Base-by-base conservation (phyloP, 2,888 invertebrate genomes). In the Eubasilissa splendida region DNA sequence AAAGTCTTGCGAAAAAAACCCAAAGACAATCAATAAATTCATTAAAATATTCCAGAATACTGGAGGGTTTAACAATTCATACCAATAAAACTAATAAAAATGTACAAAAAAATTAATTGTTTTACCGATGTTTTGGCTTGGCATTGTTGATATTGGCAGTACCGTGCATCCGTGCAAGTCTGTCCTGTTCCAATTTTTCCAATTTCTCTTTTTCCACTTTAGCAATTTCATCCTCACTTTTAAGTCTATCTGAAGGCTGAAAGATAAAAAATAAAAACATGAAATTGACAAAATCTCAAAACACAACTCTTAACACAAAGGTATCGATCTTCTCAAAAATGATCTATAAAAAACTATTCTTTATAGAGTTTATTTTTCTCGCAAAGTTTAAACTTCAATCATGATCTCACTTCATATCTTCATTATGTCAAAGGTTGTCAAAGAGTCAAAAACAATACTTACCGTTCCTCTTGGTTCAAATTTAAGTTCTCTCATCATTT, bases 161-260 rank as follows among this genome's bases (percentile, higher is more conserved):
- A 7, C 94, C 95, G 83, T 91, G 90, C 97, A 98, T 98, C 85
- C 98, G 91, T 80, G 92, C 89, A 66, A 95, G 86, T 80, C 97
- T 91, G 84, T 96, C 96, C 82, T 90, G 92, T 89, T 98, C 97
- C 65, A 97, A 88, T 85, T 93, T 91, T 84, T 96, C 95, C 12
- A 97, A 87, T 83, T 92, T 93, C 83, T 94, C 93, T 85, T 93
- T 94, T 86, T 97, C 96, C 86, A 96, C 95, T 84, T 92, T 93
- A 0, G 94, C 94, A 70, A 96, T 89, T 87, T 97, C 96, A 84
- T 96, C 96, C 84, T 96, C 95, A 11, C 94, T 95, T 87, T 96
- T 95, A 22, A 97, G 87, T 84, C 95, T 94, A 86, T 97, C 96
- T 31, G 95, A 93, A 11, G 94, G 95, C 92, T 93, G 66, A 70